Evolutionary conservation across 1,140 invertebrate genomes (phyloP).

Genomic region (Hyles euphorbiae): DNA sequence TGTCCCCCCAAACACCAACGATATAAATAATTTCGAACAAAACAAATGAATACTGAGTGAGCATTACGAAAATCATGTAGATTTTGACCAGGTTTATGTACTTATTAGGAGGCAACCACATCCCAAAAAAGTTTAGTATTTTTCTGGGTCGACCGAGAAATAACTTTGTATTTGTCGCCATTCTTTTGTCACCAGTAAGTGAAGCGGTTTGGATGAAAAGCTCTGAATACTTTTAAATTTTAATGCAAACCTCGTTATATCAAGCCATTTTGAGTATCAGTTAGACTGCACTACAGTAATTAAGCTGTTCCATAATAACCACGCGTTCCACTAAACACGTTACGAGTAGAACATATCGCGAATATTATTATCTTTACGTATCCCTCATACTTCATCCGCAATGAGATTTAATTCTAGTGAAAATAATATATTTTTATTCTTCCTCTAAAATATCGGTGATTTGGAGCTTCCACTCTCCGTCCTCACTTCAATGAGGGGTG

Average conservation of each 20-base stretch:
- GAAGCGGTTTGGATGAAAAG: too few relatives aligned
- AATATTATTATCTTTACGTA: too few relatives aligned
- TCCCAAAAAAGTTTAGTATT: slow-evolving; percentile 39
- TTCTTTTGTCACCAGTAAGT: slow-evolving; percentile 9
- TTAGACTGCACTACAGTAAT: background rate
- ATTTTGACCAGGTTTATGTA: slow-evolving; percentile 22
- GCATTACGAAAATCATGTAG: slow-evolving; percentile 36
- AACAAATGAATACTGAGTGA: slow-evolving; percentile 48
- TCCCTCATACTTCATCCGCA: too few relatives aligned
- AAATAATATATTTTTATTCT: too few relatives aligned
- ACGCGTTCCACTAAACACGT: background rate
- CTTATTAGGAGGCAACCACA: slow-evolving; percentile 37
- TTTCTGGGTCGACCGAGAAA: slow-evolving; percentile 38
- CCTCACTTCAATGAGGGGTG: too few relatives aligned
- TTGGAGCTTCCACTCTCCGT: too few relatives aligned
- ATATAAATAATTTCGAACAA: slow-evolving; percentile 57
- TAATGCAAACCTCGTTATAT: background rate
- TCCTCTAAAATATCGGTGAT: too few relatives aligned
- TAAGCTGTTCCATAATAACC: background rate
- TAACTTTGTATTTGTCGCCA: slow-evolving; percentile 32
- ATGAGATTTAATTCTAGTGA: too few relatives aligned
- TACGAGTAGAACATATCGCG: too few relatives aligned
- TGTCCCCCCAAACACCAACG: slow-evolving; percentile 45
- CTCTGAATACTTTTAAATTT: too few relatives aligned
- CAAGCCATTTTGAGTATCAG: background rate